Conservation (phyloP, 1,140 invertebrate species). For the Platorchestia sp. region DNA sequence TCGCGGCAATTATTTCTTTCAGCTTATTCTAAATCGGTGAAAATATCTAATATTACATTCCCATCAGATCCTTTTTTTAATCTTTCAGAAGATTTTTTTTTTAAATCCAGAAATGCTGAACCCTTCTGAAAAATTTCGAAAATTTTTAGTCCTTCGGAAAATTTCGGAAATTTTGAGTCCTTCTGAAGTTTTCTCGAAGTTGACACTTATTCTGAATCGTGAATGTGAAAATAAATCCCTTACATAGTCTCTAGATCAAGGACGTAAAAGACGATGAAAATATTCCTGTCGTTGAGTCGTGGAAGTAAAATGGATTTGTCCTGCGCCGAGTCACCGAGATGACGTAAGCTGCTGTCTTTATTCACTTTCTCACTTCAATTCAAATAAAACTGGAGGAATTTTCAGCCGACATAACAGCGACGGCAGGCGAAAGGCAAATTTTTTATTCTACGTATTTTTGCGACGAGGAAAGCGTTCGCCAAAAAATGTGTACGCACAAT, state of each 20-base stretch:
- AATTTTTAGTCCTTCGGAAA: no score
- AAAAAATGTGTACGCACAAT: not conserved
- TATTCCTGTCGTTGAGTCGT: not conserved
- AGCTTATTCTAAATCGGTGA: no score
- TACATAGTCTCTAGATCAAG: not conserved
- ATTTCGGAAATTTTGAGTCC: no score
- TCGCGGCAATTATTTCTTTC: no score
- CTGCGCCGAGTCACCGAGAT: not conserved
- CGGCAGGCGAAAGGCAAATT: not conserved
- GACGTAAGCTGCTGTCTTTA: not conserved
- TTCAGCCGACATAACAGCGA: not conserved
- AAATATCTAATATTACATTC: no score
- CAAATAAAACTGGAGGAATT: not conserved
- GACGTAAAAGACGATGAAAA: not conserved
- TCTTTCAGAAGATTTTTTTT: no score
- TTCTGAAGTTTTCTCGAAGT: no score
- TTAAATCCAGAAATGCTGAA: no score
- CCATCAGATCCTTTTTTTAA: no score
- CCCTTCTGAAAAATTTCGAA: no score
- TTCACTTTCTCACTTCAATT: not conserved
- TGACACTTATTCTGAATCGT: no score
- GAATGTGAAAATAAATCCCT: no score
- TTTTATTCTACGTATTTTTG: not conserved
- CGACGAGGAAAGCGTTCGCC: not conserved
- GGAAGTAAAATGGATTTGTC: not conserved